phyloP scores from a whole-genome alignment of 2,888 invertebrate genomes.

The Parascotia fuliginaria region DNA sequence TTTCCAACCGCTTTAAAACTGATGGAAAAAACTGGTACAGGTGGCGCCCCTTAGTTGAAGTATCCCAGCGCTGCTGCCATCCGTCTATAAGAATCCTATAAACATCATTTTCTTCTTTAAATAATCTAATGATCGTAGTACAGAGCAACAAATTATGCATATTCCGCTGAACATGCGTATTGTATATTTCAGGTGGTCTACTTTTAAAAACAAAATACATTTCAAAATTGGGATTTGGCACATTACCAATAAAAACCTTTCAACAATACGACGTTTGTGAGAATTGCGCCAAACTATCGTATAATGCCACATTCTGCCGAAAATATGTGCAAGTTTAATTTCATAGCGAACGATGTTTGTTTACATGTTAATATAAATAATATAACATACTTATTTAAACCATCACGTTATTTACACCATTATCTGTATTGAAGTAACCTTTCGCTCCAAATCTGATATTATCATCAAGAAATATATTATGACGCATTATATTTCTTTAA shows the following conservation, averaged over 20 bases:
- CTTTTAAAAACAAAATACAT: conserved; percentile 11
- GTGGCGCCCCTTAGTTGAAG: no score
- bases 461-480: conserved; percentile 52
- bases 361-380: conserved; percentile 2
- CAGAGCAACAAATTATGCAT: conserved; percentile 8
- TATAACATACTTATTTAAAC: conserved; percentile 35
- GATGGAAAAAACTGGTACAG: no score
- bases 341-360: background rate
- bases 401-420: conserved; percentile 58
- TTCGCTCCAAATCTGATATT: conserved; percentile 61
- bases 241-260: conserved; percentile 39
- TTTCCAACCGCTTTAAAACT: no score
- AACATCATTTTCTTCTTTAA: no score
- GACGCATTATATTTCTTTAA: conserved; percentile 43
- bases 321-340: conserved; percentile 2
- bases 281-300: conserved; percentile 18
- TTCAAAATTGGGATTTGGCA: conserved; percentile 37
- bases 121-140: no score
- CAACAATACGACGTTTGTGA: conserved; percentile 20
- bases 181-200: conserved; percentile 9
- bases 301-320: conserved; percentile 10
- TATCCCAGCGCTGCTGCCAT: no score
- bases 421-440: conserved; percentile 76
- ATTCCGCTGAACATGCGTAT: conserved; percentile 4
- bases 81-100: no score